Evolutionary conservation across 2,888 invertebrate species (phyloP).

Genomic region (Heteropelma amictum): DNA sequence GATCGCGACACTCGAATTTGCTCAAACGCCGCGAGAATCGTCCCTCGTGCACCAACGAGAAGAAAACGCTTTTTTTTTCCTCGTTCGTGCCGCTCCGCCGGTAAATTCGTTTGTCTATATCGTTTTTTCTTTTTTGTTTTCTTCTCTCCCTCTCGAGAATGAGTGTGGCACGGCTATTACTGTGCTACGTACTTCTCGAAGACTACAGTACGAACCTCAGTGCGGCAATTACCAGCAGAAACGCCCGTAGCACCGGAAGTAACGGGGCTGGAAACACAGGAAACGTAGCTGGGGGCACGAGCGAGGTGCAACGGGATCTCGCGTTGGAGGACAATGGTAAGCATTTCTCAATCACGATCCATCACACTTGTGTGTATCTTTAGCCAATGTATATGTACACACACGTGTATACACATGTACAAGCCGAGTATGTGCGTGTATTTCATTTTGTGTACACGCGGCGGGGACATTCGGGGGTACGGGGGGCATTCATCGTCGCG

Average conservation of each 20-base stretch:
- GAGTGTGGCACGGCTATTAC: slow-evolving; percentile 76
- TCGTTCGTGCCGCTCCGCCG: too few relatives aligned
- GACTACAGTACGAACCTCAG: slow-evolving; percentile 72
- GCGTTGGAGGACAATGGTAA: slow-evolving; percentile 62
- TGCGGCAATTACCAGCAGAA: slow-evolving; percentile 69
- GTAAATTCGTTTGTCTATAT: too few relatives aligned
- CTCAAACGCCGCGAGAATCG: background rate
- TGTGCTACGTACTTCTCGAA: slow-evolving; percentile 75
- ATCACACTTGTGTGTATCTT: slow-evolving; percentile 28
- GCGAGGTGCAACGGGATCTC: slow-evolving; percentile 67
- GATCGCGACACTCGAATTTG: background rate
- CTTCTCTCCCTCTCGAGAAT: slow-evolving; percentile 67
- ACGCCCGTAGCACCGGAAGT: slow-evolving; percentile 53
- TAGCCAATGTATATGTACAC: background rate
- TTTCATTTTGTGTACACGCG: too few relatives aligned
- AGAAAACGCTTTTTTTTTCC: background rate
- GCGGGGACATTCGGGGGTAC: too few relatives aligned
- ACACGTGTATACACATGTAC: background rate
- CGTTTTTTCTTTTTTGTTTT: too few relatives aligned
- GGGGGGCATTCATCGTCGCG: too few relatives aligned
- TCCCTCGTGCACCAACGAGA: background rate
- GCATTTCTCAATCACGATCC: slow-evolving; percentile 51
- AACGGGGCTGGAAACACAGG: slow-evolving; percentile 32
- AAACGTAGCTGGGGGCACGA: slow-evolving; percentile 26
- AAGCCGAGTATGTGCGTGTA: background rate